Evolutionary conservation across 2,113 vertebrate genomes (phyloP).

Genomic region (Calonectris borealis): DNA sequence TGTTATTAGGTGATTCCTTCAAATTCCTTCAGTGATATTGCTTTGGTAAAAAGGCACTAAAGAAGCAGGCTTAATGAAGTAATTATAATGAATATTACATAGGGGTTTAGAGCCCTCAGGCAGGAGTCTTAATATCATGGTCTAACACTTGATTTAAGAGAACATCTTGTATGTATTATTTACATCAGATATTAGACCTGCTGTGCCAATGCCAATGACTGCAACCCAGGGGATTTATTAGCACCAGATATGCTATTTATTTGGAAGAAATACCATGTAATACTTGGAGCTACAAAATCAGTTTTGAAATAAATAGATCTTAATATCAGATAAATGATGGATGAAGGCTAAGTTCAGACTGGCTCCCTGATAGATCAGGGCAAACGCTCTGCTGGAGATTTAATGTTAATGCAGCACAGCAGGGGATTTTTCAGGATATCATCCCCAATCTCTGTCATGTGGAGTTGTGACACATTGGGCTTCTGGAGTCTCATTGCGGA

Average conservation of each 20-base stretch:
- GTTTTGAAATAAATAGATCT: neutral
- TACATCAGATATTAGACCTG: conserved; percentile 18
- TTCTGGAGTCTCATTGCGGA: neutral
- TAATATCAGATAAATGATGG: neutral
- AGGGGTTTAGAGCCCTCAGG: neutral
- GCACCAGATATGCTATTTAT: neutral
- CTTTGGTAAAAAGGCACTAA: neutral
- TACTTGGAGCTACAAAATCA: neutral
- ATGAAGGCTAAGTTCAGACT: neutral
- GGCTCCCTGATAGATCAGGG: neutral
- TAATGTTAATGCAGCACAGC: neutral
- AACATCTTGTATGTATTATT: conserved; percentile 35
- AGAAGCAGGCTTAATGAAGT: conserved; percentile 10
- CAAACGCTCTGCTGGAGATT: neutral
- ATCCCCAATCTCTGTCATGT: neutral
- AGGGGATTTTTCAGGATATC: neutral
- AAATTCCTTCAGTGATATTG: neutral
- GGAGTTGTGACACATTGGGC: neutral
- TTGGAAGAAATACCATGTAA: neutral
- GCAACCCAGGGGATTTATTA: neutral
- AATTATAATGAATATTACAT: conserved; percentile 23
- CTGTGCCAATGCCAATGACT: neutral
- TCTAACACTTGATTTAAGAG: conserved; percentile 14
- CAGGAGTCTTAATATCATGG: neutral
- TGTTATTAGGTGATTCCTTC: neutral